phyloP scores from a whole-genome alignment of 1,140 invertebrate genomes.

The Pseudoatta argentina region DNA sequence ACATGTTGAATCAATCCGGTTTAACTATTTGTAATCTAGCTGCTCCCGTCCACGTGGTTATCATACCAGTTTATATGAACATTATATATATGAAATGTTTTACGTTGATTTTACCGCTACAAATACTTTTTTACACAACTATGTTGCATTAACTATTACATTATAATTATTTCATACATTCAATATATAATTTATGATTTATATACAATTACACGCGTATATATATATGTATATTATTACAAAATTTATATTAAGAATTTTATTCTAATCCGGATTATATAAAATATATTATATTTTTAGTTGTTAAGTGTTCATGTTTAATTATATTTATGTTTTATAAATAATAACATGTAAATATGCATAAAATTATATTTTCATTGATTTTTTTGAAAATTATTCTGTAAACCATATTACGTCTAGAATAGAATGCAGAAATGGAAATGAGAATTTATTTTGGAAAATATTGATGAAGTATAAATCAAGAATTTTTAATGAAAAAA shows the following conservation, averaged over 20 bases:
- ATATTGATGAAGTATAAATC: not conserved
- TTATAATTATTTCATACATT: constrained; percentile 14
- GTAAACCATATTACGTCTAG: not conserved
- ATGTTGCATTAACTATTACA: too few species aligned
- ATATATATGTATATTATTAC: too few species aligned
- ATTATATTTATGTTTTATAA: not conserved
- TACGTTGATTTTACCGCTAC: not conserved
- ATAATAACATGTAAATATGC: not conserved
- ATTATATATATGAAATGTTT: not conserved
- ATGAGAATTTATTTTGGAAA: not conserved
- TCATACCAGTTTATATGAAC: not conserved
- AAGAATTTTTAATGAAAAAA: not conserved
- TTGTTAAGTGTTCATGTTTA: constrained; percentile 14
- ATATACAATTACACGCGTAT: not conserved
- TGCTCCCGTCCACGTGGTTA: not conserved
- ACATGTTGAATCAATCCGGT: constrained; percentile 33
- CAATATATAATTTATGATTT: not conserved
- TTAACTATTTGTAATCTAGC: constrained; percentile 1
- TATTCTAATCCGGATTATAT: not conserved
- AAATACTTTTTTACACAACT: not conserved
- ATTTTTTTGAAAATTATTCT: not conserved
- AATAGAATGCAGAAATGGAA: not conserved
- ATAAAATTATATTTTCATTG: not conserved
- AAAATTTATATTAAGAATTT: too few species aligned
- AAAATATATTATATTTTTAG: constrained; percentile 14